Conservation (phyloP, 2,888 invertebrate species). For the Megamerina dolium region DNA sequence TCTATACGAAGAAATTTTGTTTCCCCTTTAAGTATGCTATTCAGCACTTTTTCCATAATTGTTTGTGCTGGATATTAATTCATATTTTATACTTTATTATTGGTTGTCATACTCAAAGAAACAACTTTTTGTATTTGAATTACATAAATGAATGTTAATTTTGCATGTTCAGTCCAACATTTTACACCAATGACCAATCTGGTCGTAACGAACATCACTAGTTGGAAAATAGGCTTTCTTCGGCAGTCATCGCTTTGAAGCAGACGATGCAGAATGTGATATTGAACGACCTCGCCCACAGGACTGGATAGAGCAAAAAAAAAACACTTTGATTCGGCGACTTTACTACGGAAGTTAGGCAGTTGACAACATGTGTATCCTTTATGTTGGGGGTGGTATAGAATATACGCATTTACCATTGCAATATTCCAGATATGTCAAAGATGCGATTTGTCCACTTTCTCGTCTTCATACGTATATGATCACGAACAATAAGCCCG, state of each 20-base stretch:
- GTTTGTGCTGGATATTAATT: no score
- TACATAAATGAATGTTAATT: background rate
- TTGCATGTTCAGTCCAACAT: background rate
- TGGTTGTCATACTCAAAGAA: background rate
- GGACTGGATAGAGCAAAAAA: no score
- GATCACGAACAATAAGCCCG: conserved; percentile 10
- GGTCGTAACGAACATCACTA: background rate
- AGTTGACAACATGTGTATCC: background rate
- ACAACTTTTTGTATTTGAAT: background rate
- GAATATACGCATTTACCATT: conserved; percentile 3
- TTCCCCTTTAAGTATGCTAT: no score
- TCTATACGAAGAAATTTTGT: no score
- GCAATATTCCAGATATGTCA: conserved; percentile 5
- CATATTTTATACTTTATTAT: no score
- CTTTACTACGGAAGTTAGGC: background rate
- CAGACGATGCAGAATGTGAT: no score
- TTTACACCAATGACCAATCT: background rate
- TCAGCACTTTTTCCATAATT: no score
- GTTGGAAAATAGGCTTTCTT: background rate
- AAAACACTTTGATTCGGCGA: background rate
- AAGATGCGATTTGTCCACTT: conserved; percentile 5
- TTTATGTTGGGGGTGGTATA: background rate
- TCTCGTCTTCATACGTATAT: conserved; percentile 6
- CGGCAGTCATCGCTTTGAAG: background rate
- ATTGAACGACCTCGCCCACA: no score